phyloP scores from a whole-genome alignment of 1,140 invertebrate genomes.

The Plectrocnemia conspersa region DNA sequence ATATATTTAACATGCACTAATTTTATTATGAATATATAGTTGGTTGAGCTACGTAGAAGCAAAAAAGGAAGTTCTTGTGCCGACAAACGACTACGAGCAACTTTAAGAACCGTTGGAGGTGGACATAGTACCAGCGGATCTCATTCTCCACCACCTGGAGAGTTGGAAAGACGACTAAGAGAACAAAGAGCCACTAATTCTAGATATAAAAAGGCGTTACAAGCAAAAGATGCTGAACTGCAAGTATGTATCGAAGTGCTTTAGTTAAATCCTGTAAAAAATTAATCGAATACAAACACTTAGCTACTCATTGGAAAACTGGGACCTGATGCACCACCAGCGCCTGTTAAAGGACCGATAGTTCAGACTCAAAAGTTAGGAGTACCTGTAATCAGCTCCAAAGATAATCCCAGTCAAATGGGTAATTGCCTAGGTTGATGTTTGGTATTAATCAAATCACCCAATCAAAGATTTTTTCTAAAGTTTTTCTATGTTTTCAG shows the following conservation, averaged over 20 bases:
- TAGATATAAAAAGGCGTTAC: conserved; percentile 69
- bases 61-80: conserved; percentile 59
- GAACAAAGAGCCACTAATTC: conserved; percentile 74
- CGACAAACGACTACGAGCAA: conserved; percentile 73
- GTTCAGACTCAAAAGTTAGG: conserved; percentile 39
- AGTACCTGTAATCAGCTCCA: conserved; percentile 35
- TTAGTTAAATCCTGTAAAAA: neutral
- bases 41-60: conserved; percentile 84
- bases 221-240: conserved; percentile 75
- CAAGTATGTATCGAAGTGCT: conserved; percentile 54
- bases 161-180: conserved; percentile 73
- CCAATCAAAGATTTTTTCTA: neutral
- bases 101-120: conserved; percentile 72
- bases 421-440: conserved; percentile 35
- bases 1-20: neutral
- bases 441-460: too few species aligned
- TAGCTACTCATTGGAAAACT: conserved; percentile 51
- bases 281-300: conserved; percentile 11
- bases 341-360: conserved; percentile 41
- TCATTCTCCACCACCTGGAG: conserved; percentile 53
- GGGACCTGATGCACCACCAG: conserved; percentile 45
- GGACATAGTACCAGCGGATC: conserved; percentile 63
- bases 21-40: conserved; percentile 50
- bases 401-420: conserved; percentile 48
- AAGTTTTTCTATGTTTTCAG: conserved; percentile 38